Base-by-base conservation (phyloP, 1,140 invertebrate species). In the Trinorchestia longiramus region DNA sequence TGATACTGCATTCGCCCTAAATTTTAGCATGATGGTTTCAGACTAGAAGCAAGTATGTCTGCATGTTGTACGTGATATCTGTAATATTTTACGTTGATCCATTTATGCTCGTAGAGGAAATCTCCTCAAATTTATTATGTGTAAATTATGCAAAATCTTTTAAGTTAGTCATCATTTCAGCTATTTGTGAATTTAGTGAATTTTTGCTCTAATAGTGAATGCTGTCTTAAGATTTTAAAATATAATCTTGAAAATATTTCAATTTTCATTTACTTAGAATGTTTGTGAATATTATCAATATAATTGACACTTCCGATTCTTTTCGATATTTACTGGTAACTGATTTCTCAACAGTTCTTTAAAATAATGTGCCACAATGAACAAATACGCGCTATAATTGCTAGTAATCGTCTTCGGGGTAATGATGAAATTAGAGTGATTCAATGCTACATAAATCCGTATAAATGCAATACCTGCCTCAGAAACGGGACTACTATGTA, bases 111-210 rank as follows among this genome's bases (percentile, higher is more conserved):
- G 41, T 94, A 94, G 92, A 94, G 92, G 92, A 94, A 43, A 94
- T 94, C 43, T 43, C 92, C 92, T 94, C 92, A 42, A 94, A 94
- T 23, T n/a, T n/a, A 94, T 94, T 94, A 42, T 94, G 36, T 94
- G 92, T 94, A 94, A 94, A 94, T 43, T 94, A 94, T 94, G 92
- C 92, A 94, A 94, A 94, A 94, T 94, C 43, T 94, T 19, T 11
- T 94, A 45, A 94, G 36, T 43, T 94, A 45, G n/a, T 45, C 43
- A 47, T 45, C 43, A 47, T 43, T 94, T 94, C 92, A 94, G 44
- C 92, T 94, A 94, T 47, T 42, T 94, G 92, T 94, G 92, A 94
- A 47, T 40, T 94, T 94, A 94, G 92, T 47, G 44, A 94, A 43
- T 94, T 43, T 53, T 94, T 94, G 41, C 6, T 77, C 62, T 77